Evolutionary conservation across 2,888 invertebrate genomes (phyloP).

Genomic region (Prosopocoilus inquinatus): DNA sequence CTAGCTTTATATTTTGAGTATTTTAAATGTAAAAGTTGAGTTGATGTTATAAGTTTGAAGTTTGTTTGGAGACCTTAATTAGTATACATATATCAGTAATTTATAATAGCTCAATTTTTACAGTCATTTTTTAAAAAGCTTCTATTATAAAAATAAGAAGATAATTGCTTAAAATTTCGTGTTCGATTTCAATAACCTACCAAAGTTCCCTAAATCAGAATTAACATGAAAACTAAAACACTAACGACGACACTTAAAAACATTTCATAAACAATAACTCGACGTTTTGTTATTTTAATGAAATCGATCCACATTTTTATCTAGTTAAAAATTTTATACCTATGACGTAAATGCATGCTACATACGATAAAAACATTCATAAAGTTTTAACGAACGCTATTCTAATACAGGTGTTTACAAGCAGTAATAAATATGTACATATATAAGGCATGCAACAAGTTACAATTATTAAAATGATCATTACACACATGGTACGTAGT

Average conservation of each 20-base stretch:
- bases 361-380: slow-evolving; percentile 13
- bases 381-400: slow-evolving; percentile 11
- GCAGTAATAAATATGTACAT: too few species aligned
- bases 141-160: neutral
- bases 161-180: too few species aligned
- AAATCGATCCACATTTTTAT: neutral
- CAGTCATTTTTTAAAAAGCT: neutral
- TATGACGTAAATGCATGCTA: slow-evolving; percentile 3
- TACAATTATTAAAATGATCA: too few species aligned
- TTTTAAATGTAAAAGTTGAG: neutral
- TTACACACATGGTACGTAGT: too few species aligned
- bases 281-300: neutral
- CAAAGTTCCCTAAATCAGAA: neutral
- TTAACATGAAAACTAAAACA: neutral
- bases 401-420: slow-evolving; percentile 9
- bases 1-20: slow-evolving; percentile 1
- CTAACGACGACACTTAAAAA: neutral
- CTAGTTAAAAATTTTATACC: slow-evolving; percentile 3
- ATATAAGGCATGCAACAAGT: too few species aligned
- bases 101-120: neutral
- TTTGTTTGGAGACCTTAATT: neutral
- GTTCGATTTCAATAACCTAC: too few species aligned
- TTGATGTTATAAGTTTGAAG: neutral
- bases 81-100: neutral
- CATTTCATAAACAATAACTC: neutral